Percentiles rank a stretch among this genome's conserved stretches.
Conservation (phyloP, 2,888 invertebrate species). For the Serrognathus titanus region DNA sequence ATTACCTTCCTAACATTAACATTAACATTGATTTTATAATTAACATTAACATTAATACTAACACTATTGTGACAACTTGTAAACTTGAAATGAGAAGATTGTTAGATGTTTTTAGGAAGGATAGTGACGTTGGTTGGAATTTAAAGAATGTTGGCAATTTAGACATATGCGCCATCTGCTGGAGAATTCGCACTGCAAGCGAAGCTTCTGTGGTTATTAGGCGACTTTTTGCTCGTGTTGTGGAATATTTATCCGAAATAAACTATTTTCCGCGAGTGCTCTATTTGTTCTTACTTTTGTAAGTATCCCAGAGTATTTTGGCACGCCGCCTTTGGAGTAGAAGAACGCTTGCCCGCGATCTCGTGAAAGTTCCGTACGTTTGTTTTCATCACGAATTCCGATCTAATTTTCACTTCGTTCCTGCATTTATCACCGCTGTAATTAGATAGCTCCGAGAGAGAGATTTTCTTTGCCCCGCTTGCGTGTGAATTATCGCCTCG, state of each 20-base stretch:
- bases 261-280: constrained; percentile 10
- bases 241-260: constrained; percentile 16
- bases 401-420: constrained; percentile 27
- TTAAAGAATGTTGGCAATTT: constrained; percentile 31
- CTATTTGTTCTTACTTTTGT: constrained; percentile 34
- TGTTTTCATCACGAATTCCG: constrained; percentile 29
- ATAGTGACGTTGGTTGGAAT: constrained; percentile 26
- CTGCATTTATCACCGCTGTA: constrained; percentile 8
- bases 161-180: constrained; percentile 33
- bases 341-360: constrained; percentile 7
- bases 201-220: constrained; percentile 14
- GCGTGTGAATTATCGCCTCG: too few species aligned
- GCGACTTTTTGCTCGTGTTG: constrained; percentile 14
- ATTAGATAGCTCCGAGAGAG: constrained; percentile 5
- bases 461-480: too few species aligned
- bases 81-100: too few species aligned
- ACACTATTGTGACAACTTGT: too few species aligned
- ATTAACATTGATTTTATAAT: too few species aligned
- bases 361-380: constrained; percentile 27
- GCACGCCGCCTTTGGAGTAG: constrained; percentile 11
- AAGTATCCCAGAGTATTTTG: constrained; percentile 25
- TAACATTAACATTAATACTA: too few species aligned
- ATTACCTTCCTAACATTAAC: too few species aligned
- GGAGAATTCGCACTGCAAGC: constrained; percentile 32
- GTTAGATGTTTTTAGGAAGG: constrained; percentile 16